Conservation (phyloP, 2,888 invertebrate genomes). For the Sinhomidia bicolor region DNA sequence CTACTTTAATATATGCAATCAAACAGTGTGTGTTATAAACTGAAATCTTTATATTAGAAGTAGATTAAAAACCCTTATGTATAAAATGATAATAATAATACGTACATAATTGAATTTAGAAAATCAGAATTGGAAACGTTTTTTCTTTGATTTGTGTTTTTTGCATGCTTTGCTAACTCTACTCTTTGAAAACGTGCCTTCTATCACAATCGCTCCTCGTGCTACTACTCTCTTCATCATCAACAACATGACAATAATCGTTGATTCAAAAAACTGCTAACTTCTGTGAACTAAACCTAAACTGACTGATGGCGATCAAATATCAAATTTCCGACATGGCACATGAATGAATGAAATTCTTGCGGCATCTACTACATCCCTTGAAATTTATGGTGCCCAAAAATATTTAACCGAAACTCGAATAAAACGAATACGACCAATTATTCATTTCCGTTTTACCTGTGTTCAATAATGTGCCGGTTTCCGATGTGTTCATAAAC, state of each 20-base stretch:
- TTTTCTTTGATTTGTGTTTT: conserved; percentile 69
- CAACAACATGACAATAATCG: conserved; percentile 26
- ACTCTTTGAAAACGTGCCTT: conserved; percentile 58
- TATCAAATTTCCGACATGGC: background rate
- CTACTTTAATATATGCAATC: background rate
- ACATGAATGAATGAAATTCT: background rate
- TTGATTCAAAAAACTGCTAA: conserved; percentile 5
- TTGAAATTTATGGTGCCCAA: background rate
- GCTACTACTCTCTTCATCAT: conserved; percentile 12
- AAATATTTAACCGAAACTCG: background rate
- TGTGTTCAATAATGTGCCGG: background rate
- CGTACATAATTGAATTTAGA: conserved; percentile 42
- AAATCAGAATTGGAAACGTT: conserved; percentile 26
- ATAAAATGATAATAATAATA: conserved; percentile 56
- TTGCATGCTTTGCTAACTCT: conserved; percentile 71
- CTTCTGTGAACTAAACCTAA: conserved; percentile 27
- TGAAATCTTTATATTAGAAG: conserved; percentile 7
- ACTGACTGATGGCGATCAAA: conserved; percentile 3
- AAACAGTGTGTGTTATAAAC: conserved; percentile 30
- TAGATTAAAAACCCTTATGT: conserved; percentile 11
- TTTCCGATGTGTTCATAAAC: conserved; percentile 3
- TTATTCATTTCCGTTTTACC: background rate
- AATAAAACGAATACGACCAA: background rate
- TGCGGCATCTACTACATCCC: background rate
- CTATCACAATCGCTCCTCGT: conserved; percentile 53